Base-by-base conservation (phyloP, 2,888 invertebrate genomes). In the Campoplex capitator region DNA sequence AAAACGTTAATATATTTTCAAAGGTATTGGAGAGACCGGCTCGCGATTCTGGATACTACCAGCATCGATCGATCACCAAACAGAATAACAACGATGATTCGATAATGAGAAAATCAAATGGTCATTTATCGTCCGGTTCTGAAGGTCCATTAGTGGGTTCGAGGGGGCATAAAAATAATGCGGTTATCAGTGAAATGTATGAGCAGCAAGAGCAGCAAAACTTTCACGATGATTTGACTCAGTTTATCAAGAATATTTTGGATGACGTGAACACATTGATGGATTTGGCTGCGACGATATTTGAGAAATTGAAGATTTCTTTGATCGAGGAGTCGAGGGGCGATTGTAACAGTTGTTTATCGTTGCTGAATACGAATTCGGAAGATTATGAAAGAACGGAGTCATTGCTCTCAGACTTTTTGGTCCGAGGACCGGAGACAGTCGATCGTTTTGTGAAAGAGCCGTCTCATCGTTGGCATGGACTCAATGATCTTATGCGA, bases 261-360 rank as follows among this genome's bases (percentile, higher is more conserved):
- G 89, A 86, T 28, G 91, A 91, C 16, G 7, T 85, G 2, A 88
- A 77, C 6, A 86, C 77, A 11, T 11, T 91, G 18, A 51, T 65
- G 62, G 78, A 88, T 3, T 80, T 84, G 68, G 1, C 73, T 0
- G 1, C 67, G 9, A 9, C 42, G 7, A 56, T 83, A 3, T 4
- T 56, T 2, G 18, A 70, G 0, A 90, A 88, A 32, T 70, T 91
- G 2, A 71, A 76, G 18, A 62, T 56, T 8, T 88, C 83, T 42
- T 9, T 89, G 8, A 85, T 74, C 2, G 8, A 85, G 6, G 45
- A 78, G 1, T 73, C 84, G 0, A n/a, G 80, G 2, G 7, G 74
- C 23, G 67, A 71, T 38, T 67, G 67, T 51, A 35, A 11, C 71
- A 81, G 71, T 68, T 71, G 23, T 67, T 32, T 54, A 3, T 56